phyloP scores from a whole-genome alignment of 2,888 invertebrate genomes.

The Tyria jacobaeae region DNA sequence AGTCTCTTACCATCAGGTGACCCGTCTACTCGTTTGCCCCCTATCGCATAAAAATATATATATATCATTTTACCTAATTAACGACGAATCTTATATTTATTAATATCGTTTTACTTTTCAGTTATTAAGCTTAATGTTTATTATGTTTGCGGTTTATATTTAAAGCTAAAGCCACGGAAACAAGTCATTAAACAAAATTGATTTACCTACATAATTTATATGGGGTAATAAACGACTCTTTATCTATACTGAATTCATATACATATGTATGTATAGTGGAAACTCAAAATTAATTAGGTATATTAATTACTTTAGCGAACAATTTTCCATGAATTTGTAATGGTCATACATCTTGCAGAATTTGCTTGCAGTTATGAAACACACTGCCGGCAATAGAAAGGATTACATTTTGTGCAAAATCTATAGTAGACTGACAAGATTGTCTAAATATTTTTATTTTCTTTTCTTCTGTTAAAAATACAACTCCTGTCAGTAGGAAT shows the following conservation, averaged over 20 bases:
- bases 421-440: no score
- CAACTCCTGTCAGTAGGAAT: no score
- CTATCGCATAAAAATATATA: no score
- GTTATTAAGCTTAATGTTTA: not conserved
- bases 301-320: constrained; percentile 1
- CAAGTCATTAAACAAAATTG: constrained; percentile 57
- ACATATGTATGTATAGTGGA: not conserved
- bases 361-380: not conserved
- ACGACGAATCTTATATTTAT: no score
- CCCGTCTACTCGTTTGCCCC: no score
- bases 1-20: no score
- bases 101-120: not conserved
- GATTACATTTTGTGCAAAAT: no score
- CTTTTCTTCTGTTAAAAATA: no score
- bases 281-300: constrained; percentile 2
- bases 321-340: not conserved
- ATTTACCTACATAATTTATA: constrained; percentile 56
- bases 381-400: no score
- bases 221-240: constrained; percentile 47
- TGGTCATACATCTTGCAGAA: not conserved
- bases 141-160: not conserved
- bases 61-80: no score
- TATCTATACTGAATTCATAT: constrained; percentile 46
- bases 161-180: constrained; percentile 28
- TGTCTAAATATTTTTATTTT: no score